Evolutionary conservation across 2,113 vertebrate species (phyloP), one percentile per base, ranked within the genome.

Genomic region (Dissostichus mawsoni): DNA sequence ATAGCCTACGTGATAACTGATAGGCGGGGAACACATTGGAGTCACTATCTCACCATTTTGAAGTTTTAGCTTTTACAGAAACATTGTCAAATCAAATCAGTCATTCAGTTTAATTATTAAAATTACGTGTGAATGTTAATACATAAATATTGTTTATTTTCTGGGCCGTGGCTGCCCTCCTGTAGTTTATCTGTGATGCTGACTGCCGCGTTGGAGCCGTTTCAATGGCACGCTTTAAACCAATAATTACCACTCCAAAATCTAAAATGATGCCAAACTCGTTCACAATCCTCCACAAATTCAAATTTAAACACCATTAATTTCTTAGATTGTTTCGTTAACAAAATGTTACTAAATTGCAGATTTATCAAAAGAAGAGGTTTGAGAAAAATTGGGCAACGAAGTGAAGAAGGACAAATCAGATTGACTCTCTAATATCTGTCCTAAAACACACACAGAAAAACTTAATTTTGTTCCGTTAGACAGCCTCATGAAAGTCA

Each of bases 161-260:
- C 2, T 18, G 67, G 14, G 33, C 47, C 58, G 66, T 64, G 75
- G 48, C 36, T 12, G 51, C 1, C 2, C 16, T 20, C 4, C 17
- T 58, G 7, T 14, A 12, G 6, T 70, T 51, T 56, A 25, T 62
- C 23, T 41, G 44, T 50, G 9, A 41, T 57, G 41, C 66, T 68
- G 56, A 62, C 50, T 65, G 53, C 51, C 51, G 59, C 69, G 58
- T 5, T 41, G 23, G 23, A 76, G 52, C 17, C 44, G 51, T 50
- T 57, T 75, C 57, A 69, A n/a, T 74, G 61, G 10, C 41, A 9
- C 4, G 47, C 33, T 62, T 14, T 23, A 25, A 76, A 45, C n/a
- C 20, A 45, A 52, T 65, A 70, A 65, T 65, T 48, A 47, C 64
- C 16, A 17, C 45, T 33, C 9, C 64, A 13, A 17, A 51, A 51